These are phyloP conservation scores for Hydrolagus affinis DNA, from an alignment of 2,113 vertebrate species.

Conservation along the genomic window DNA sequence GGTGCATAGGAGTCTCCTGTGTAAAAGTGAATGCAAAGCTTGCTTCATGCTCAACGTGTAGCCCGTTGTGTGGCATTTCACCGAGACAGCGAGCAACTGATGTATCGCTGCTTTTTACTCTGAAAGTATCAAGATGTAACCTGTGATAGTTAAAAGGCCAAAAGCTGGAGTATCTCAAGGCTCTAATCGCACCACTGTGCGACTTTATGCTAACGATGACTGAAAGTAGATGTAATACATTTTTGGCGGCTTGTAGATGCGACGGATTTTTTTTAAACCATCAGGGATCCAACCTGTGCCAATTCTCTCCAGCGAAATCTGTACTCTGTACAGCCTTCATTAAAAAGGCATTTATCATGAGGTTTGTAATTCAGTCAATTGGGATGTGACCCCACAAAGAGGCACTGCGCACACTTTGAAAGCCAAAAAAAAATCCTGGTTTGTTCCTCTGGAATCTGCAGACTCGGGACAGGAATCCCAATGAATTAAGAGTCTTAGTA, in stretches of 20 bases:
- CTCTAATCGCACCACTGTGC: neutral
- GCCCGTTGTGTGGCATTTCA: neutral
- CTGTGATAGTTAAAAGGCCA: neutral
- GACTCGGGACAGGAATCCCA: too few relatives aligned
- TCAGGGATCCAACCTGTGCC: too few relatives aligned
- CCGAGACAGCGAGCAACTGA: neutral
- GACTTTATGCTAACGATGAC: neutral
- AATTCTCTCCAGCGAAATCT: too few relatives aligned
- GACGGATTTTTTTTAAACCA: too few relatives aligned
- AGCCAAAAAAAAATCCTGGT: too few relatives aligned
- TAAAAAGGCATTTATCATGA: too few relatives aligned
- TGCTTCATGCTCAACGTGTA: neutral
- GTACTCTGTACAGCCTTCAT: too few relatives aligned
- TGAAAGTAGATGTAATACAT: neutral
- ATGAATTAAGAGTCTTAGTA: too few relatives aligned
- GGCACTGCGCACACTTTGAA: too few relatives aligned
- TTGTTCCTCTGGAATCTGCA: too few relatives aligned
- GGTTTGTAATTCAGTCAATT: too few relatives aligned
- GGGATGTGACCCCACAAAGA: too few relatives aligned
- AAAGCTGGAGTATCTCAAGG: neutral
- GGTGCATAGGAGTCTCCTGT: neutral
- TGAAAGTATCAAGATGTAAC: neutral
- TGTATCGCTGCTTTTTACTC: neutral
- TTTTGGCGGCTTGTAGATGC: neutral
- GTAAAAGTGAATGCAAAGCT: neutral